phyloP scores from a whole-genome alignment of 2,888 invertebrate species.

The Drosophila tanythrix region DNA sequence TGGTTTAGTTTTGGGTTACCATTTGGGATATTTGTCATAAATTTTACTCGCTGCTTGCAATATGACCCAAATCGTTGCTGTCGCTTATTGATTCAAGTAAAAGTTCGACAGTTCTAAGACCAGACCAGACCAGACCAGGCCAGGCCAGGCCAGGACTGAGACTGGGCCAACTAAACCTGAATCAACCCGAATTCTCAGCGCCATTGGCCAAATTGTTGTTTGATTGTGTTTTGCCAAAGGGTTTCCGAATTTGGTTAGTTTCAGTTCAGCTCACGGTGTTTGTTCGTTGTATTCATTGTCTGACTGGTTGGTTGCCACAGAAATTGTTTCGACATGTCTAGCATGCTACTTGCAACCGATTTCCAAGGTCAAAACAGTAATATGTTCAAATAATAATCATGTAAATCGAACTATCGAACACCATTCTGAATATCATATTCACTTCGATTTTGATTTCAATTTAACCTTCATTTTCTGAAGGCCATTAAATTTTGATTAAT shows the following conservation, averaged over 20 bases:
- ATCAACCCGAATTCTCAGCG: constrained; percentile 34
- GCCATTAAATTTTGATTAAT: background rate
- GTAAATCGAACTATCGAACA: constrained; percentile 1
- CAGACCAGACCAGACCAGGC: constrained; percentile 14
- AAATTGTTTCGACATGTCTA: constrained; percentile 37
- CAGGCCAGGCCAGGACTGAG: constrained; percentile 32
- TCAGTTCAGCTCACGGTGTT: constrained; percentile 2
- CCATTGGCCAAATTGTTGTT: constrained; percentile 66
- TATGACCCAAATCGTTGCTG: constrained; percentile 83
- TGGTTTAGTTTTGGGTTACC: constrained; percentile 73
- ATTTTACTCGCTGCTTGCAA: constrained; percentile 80
- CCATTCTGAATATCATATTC: background rate
- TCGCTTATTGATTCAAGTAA: constrained; percentile 85
- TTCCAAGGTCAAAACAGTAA: constrained; percentile 59
- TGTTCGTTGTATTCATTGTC: constrained; percentile 3
- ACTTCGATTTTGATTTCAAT: background rate
- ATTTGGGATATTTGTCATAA: constrained; percentile 82
- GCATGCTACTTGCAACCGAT: constrained; percentile 25
- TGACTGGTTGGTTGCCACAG: constrained; percentile 30
- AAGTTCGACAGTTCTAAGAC: constrained; percentile 73
- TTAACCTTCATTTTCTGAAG: background rate
- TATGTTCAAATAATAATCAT: constrained; percentile 29
- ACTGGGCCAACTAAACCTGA: constrained; percentile 7
- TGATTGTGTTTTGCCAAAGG: constrained; percentile 71
- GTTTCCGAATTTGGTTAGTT: constrained; percentile 42